These are phyloP conservation scores for Drosophila nr. perissopoda DNA, from an alignment of 2,888 invertebrate species.

Conservation along the genomic window DNA sequence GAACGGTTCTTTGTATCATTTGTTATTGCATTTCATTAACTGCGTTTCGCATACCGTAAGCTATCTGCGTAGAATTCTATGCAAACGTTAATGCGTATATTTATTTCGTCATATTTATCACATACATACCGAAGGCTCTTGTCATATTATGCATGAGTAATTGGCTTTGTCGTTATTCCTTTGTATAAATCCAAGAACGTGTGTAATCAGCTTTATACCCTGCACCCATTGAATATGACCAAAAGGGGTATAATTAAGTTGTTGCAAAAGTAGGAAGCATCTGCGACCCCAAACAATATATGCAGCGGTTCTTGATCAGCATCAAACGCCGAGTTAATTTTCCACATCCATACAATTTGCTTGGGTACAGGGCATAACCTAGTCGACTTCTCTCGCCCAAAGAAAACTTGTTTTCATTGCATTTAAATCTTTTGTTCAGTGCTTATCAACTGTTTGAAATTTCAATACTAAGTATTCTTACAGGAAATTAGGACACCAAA, in stretches of 20 bases:
- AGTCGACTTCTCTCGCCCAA: neutral
- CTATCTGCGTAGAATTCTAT: neutral
- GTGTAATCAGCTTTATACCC: neutral
- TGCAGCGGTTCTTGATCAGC: neutral
- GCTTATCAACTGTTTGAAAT: constrained; percentile 13
- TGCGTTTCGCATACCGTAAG: constrained; percentile 4
- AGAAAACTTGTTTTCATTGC: neutral
- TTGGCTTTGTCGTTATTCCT: constrained; percentile 26
- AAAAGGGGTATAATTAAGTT: neutral
- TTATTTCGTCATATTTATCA: constrained; percentile 34
- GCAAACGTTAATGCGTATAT: neutral
- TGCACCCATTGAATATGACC: neutral
- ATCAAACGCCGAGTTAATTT: neutral
- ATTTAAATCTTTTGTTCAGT: constrained; percentile 11
- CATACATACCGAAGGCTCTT: constrained; percentile 36
- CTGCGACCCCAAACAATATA: neutral
- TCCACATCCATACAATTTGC: neutral
- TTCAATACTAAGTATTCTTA: neutral
- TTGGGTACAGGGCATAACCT: neutral
- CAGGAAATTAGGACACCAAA: neutral
- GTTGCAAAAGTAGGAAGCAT: neutral
- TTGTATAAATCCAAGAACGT: constrained; percentile 20
- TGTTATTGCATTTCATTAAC: constrained; percentile 25
- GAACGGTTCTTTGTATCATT: constrained; percentile 2
- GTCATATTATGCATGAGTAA: neutral